Percentiles rank a stretch among this genome's conserved stretches.
These are phyloP conservation scores for Elachura formosa DNA, from an alignment of 2,113 vertebrate species.

Conservation along the genomic window DNA sequence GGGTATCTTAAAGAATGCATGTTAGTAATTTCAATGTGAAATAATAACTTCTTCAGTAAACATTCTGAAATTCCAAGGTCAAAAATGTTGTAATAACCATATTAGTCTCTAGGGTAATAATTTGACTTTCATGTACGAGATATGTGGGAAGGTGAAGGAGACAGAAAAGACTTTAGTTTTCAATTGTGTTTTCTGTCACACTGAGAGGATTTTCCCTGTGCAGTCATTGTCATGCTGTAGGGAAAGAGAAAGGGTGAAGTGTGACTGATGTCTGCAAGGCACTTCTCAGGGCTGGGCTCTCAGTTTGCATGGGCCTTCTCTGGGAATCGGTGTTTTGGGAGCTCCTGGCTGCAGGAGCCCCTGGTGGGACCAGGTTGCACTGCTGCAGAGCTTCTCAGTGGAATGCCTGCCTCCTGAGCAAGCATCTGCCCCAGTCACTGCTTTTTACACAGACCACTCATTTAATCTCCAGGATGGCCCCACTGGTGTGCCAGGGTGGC, in stretches of 20 bases:
- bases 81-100: constrained; percentile 16
- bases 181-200: neutral
- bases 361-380: neutral
- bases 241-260: neutral
- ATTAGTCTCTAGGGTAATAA: constrained; percentile 28
- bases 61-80: constrained; percentile 10
- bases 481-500: neutral
- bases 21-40: constrained; percentile 46
- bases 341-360: neutral
- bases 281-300: neutral
- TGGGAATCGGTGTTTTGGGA: neutral
- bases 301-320: neutral
- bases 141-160: neutral
- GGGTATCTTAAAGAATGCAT: neutral
- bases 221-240: neutral
- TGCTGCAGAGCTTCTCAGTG: neutral
- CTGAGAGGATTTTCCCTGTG: neutral
- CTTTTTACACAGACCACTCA: neutral
- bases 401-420: neutral
- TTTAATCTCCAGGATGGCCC: neutral
- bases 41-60: constrained; percentile 50
- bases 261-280: neutral
- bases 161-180: neutral
- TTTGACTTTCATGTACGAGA: neutral
- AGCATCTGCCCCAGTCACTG: neutral